Conservation (phyloP, 2,797 vertebrate species). For the Anas capensis region DNA sequence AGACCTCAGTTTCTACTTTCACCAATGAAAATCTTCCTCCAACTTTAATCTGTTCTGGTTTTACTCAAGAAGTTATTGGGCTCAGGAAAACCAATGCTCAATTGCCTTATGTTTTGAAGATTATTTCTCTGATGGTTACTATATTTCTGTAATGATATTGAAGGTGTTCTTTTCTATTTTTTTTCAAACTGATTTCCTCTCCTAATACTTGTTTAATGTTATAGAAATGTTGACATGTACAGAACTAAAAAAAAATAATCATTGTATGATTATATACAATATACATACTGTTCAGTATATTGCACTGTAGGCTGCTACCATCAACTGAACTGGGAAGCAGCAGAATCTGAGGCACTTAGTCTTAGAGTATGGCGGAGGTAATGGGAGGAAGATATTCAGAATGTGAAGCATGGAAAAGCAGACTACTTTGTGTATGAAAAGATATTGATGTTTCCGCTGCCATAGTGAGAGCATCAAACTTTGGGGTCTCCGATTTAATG, state of each 20-base stretch:
- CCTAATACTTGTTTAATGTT: background rate
- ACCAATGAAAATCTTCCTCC: background rate
- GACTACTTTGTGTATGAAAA: background rate
- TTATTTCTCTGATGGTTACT: too few relatives aligned
- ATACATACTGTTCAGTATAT: background rate
- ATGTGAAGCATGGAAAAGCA: background rate
- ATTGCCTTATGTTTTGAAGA: too few relatives aligned
- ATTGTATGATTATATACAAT: background rate
- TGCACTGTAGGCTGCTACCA: too few relatives aligned
- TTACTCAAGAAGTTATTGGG: too few relatives aligned
- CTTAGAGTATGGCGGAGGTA: background rate
- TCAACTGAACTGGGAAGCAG: background rate
- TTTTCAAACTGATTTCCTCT: background rate
- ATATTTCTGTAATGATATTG: background rate
- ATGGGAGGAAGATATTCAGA: background rate
- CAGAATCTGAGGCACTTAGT: background rate
- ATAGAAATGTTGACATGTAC: background rate
- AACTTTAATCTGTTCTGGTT: background rate
- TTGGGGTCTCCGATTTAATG: background rate
- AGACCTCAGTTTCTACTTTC: background rate
- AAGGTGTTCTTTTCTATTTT: too few relatives aligned
- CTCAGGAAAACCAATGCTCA: background rate
- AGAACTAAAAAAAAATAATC: background rate
- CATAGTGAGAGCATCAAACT: background rate
- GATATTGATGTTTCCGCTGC: background rate